A percentile compares a stretch with the other conserved stretches of the same genome.
Conservation (phyloP, 2,797 vertebrate genomes). For the Argentina silus region DNA sequence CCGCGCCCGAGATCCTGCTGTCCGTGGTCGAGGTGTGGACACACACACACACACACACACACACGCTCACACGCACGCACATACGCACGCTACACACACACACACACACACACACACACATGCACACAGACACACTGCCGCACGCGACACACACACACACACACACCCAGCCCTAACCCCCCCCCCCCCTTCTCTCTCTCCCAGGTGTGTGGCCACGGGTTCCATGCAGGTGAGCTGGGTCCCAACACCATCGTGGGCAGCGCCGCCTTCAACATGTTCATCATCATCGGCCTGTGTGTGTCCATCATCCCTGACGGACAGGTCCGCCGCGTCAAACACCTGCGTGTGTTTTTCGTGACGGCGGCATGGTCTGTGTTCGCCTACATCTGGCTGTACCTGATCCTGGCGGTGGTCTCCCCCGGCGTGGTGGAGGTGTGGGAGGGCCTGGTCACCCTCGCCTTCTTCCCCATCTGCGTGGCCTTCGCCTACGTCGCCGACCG, state of each 20-base stretch:
- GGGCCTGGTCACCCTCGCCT: slow-evolving; percentile 92
- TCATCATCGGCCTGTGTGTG: slow-evolving; percentile 95
- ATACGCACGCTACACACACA: no score
- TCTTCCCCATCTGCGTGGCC: slow-evolving; percentile 93
- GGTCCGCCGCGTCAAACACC: slow-evolving; percentile 91
- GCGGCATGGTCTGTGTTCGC: slow-evolving; percentile 97
- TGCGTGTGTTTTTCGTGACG: slow-evolving; percentile 94
- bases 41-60: no score
- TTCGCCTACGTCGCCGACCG: slow-evolving; percentile 95
- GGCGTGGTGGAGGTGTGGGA: slow-evolving; percentile 96
- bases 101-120: no score
- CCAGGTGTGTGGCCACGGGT: slow-evolving; percentile 89
- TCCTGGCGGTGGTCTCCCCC: slow-evolving; percentile 91
- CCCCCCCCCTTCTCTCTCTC: no score
- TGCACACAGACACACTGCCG: no score
- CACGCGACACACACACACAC: no score
- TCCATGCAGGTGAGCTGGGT: slow-evolving; percentile 89
- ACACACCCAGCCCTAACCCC: no score
- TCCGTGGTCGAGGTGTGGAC: slow-evolving; percentile 87
- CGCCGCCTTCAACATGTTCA: slow-evolving; percentile 99
- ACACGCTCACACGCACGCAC: no score
- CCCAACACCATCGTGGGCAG: slow-evolving; percentile 98
- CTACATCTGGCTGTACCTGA: slow-evolving; percentile 96
- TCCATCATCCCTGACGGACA: slow-evolving; percentile 94
- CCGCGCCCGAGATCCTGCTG: slow-evolving; percentile 94